Percentiles rank a stretch among this genome's conserved stretches.
phyloP scores from a whole-genome alignment of 2,888 invertebrate genomes.

The Blomia tropicalis region DNA sequence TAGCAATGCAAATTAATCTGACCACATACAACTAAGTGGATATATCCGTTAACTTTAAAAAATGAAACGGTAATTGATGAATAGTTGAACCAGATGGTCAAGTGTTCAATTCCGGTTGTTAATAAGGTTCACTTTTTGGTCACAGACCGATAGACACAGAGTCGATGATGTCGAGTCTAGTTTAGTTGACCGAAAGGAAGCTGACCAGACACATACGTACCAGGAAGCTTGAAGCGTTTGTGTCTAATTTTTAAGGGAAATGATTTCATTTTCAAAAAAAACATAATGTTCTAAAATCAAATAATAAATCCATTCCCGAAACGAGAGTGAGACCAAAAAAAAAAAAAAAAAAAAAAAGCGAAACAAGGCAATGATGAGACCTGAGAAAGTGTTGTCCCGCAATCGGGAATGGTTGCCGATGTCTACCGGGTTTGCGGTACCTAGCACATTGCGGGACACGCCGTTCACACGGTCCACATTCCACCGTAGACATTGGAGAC shows the following conservation, averaged over 20 bases:
- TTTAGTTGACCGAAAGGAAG: background rate
- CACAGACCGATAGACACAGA: background rate
- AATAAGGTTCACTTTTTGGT: background rate
- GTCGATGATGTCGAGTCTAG: background rate
- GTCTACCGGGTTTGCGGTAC: background rate
- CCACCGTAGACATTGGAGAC: background rate
- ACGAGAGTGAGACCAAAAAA: too few relatives aligned
- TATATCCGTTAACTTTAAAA: background rate
- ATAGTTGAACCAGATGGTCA: background rate
- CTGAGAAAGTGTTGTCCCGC: too few relatives aligned
- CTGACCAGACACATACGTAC: background rate
- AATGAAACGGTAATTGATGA: background rate
- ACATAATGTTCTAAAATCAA: background rate
- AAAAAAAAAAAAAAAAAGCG: background rate
- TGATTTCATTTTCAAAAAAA: background rate
- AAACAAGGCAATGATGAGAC: background rate
- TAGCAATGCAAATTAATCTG: conserved; percentile 13
- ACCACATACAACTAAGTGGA: background rate
- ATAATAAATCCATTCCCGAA: too few relatives aligned
- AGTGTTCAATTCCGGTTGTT: background rate
- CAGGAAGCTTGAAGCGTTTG: background rate
- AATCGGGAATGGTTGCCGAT: too few relatives aligned
- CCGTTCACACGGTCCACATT: conserved; percentile 4
- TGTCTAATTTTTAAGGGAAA: background rate
- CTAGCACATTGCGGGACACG: too few relatives aligned